Evolutionary conservation across 2,797 vertebrate genomes (phyloP).

Genomic region (Craterocephalus amniculus): DNA sequence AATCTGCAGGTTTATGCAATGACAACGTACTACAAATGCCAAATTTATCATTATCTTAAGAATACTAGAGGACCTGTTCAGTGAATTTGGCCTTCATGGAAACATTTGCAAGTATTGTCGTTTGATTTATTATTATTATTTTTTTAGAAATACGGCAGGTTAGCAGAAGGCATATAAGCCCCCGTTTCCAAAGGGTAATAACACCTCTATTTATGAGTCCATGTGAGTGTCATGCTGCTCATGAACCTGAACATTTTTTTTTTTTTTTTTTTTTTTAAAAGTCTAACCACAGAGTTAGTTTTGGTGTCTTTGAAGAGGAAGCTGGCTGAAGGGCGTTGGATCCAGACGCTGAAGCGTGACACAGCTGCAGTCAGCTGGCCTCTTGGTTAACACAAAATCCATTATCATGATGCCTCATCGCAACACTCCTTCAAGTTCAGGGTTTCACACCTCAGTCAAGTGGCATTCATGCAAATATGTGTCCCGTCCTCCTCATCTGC

Average conservation of each 20-base stretch:
- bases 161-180: neutral
- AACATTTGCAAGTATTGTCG: no score
- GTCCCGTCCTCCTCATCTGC: conserved; percentile 56
- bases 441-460: conserved; percentile 47
- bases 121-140: no score
- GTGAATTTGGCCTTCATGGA: neutral
- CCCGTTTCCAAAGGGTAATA: neutral
- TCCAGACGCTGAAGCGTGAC: conserved; percentile 30
- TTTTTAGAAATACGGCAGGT: neutral
- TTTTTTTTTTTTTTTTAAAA: no score
- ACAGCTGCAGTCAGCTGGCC: conserved; percentile 41
- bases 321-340: conserved; percentile 19
- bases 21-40: neutral
- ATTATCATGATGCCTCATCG: conserved; percentile 51
- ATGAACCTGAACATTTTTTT: neutral
- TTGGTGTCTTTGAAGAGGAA: conserved; percentile 3
- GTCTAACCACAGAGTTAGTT: neutral
- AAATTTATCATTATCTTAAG: neutral
- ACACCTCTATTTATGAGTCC: neutral
- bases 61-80: neutral
- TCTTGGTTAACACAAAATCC: conserved; percentile 37
- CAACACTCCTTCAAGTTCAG: conserved; percentile 36
- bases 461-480: conserved; percentile 47
- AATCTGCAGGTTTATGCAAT: neutral
- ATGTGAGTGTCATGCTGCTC: neutral